Percentiles rank a stretch among this genome's conserved stretches.
phyloP scores from a whole-genome alignment of 1,140 invertebrate genomes.

The Calephelis virginiensis region DNA sequence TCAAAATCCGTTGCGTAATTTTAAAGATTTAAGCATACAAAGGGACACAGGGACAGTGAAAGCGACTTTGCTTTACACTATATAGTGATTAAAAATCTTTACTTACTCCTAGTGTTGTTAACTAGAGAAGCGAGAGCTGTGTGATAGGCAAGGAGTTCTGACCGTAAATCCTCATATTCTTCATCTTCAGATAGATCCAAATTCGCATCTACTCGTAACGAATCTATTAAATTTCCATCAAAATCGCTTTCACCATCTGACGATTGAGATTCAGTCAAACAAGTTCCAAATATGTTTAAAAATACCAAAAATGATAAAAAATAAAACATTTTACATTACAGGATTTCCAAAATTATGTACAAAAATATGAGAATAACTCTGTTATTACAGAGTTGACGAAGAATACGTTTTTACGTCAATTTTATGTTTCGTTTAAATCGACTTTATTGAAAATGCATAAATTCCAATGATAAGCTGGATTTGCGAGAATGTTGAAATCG shows the following conservation, averaged over 20 bases:
- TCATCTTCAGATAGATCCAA: conserved; percentile 60
- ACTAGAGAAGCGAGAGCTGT: conserved; percentile 49
- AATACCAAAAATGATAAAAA: conserved; percentile 30
- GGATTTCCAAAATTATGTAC: conserved; percentile 27
- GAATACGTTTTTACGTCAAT: conserved; percentile 38
- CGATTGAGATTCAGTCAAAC: conserved; percentile 17
- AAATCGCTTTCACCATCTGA: conserved; percentile 33
- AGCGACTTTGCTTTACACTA: too few relatives aligned
- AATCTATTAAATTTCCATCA: conserved; percentile 37
- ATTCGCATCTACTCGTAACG: conserved; percentile 53
- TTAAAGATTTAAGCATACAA: too few relatives aligned
- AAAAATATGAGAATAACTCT: too few relatives aligned
- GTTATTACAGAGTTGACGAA: neutral
- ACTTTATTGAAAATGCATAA: conserved; percentile 68
- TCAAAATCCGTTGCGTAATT: too few relatives aligned
- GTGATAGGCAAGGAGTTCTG: conserved; percentile 62
- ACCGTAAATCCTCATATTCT: conserved; percentile 66
- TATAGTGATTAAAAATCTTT: too few relatives aligned
- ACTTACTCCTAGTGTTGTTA: conserved; percentile 45
- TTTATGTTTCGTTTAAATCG: conserved; percentile 40
- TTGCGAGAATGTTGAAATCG: conserved; percentile 23
- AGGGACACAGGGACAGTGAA: too few relatives aligned
- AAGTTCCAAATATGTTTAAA: neutral
- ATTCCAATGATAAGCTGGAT: conserved; percentile 56
- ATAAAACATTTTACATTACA: conserved; percentile 43